Evolutionary conservation across 2,888 invertebrate genomes (phyloP), one percentile per base, ranked within the genome.

Genomic region (Tenthredo notha): DNA sequence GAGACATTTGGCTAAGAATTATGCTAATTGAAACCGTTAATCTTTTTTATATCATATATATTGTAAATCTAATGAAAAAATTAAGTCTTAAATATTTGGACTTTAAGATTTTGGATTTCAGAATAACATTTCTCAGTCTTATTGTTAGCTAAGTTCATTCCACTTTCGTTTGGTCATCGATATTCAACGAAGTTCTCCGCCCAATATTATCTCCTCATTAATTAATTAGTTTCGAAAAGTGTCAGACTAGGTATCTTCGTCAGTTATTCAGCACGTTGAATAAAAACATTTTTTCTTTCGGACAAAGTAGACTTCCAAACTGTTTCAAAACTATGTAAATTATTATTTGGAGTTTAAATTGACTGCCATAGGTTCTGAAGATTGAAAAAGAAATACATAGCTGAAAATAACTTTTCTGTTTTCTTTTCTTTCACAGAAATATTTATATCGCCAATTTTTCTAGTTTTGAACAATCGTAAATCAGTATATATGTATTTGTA

Each of bases 11-110:
- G 47, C 25, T 43, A 50, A 75, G 37, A 25, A 25, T 47, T 43
- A 75, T 47, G 75, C 43, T 50, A 75, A 50, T 75, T 47, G 21
- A 37, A 75, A 54, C 33, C 50, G 33, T 50, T 29, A 33, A 29
- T 29, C 50, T 50, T 77, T 77, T 77, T 29, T 40, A 77, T 40
- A 54, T 77, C 50, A 74, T 74, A 2, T 74, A 2, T 40, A 43
- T 74, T 47, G 74, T 47, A 47, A 74, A 74, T 25, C 74, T 74
- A 74, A 37, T 74, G 67, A 67, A 67, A 33, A 33, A 29, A 67
- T 0, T 67, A 15, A 67, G 33, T 67, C 33, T 18, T 67, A 67
- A 15, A 67, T 67, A 33, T 67, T 67, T 33, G 18, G 67, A 33
- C 25, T 18, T 67, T 67, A 67, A 67, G 72, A 74, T 74, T 15